Evolutionary conservation across 2,888 invertebrate genomes (phyloP).

Genomic region (Petrolisthes cinctipes): DNA sequence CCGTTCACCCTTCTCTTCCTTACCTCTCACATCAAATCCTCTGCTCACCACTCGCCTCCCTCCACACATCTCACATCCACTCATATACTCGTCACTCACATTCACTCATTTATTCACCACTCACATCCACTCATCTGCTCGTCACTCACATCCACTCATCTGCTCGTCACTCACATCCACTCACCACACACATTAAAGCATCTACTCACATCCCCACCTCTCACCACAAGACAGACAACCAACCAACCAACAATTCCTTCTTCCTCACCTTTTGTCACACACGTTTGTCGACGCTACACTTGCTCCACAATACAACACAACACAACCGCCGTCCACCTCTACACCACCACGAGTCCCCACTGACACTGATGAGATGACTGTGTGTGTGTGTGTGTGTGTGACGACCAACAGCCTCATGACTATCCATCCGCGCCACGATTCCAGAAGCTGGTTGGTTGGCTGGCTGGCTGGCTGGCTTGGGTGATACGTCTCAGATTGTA

Average conservation of each 20-base stretch:
- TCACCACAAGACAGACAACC: not conserved
- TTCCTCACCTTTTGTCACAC: not conserved
- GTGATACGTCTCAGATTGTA: too few species aligned
- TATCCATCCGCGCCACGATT: too few species aligned
- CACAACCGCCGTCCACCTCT: not conserved
- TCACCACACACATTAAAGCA: not conserved
- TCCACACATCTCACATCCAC: not conserved
- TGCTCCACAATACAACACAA: not conserved
- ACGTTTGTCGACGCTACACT: not conserved
- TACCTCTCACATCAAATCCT: not conserved
- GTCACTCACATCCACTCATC: not conserved
- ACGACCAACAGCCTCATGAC: not conserved
- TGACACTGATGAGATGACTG: not conserved
- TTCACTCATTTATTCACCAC: not conserved
- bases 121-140: not conserved
- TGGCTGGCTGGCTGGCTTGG: too few species aligned
- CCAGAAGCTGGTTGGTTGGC: too few species aligned
- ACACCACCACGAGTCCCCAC: not conserved
- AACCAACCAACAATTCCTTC: not conserved
- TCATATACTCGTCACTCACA: not conserved
- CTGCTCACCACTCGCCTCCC: not conserved
- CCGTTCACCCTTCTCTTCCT: not conserved
- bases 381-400: slow-evolving; percentile 16
- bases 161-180: not conserved
- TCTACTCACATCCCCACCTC: not conserved